These are phyloP conservation scores for Habroteleia sp. DNA, from an alignment of 2,888 invertebrate genomes.

Conservation along the genomic window DNA sequence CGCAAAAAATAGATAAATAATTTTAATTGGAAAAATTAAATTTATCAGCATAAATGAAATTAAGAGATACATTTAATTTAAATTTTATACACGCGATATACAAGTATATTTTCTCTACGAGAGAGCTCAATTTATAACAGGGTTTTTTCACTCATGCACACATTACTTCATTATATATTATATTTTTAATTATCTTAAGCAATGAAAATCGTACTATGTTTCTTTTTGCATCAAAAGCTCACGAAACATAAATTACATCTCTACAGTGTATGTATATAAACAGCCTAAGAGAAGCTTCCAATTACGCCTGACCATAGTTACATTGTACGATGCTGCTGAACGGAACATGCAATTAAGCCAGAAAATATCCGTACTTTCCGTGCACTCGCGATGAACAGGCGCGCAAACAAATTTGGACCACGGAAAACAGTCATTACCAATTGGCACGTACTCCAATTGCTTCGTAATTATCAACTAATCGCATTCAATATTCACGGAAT, in stretches of 20 bases:
- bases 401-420: slow-evolving; percentile 26
- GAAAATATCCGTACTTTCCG: slow-evolving; percentile 34
- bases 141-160: no score
- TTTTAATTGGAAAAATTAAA: no score
- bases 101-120: no score
- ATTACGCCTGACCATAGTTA: slow-evolving; percentile 50
- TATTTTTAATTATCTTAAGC: no score
- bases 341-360: slow-evolving; percentile 44
- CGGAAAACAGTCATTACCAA: slow-evolving; percentile 36
- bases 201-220: no score
- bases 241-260: slow-evolving; percentile 29
- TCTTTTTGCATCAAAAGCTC: no score
- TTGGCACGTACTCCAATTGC: slow-evolving; percentile 24
- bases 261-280: slow-evolving; percentile 27
- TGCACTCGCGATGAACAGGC: slow-evolving; percentile 26
- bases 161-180: no score
- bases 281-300: slow-evolving; percentile 45
- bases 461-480: slow-evolving; percentile 21
- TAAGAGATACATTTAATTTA: no score
- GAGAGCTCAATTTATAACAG: no score
- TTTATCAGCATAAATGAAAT: no score
- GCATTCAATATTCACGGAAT: slow-evolving; percentile 16
- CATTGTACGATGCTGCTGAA: slow-evolving; percentile 6
- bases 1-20: no score
- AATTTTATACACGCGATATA: no score